phyloP scores from a whole-genome alignment of 2,888 invertebrate species.

The Trichogramma dendrolimi region DNA sequence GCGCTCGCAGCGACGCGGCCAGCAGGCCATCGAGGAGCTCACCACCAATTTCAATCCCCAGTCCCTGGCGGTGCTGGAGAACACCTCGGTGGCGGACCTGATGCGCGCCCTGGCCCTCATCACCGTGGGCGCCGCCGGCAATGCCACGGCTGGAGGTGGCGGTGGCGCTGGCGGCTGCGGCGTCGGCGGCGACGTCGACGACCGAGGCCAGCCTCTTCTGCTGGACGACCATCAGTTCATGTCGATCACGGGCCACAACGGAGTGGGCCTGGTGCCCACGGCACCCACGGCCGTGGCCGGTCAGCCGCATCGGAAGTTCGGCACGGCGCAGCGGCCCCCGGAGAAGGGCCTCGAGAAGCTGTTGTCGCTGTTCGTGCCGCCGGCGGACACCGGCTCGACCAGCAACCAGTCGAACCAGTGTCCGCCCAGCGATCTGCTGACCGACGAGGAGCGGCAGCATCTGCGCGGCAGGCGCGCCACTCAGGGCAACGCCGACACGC shows the following conservation, averaged over 20 bases:
- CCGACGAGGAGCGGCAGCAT: slow-evolving; percentile 36
- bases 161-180: slow-evolving; percentile 35
- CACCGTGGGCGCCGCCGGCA: slow-evolving; percentile 47
- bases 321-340: slow-evolving; percentile 55
- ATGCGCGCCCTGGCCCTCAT: slow-evolving; percentile 71
- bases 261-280: not conserved
- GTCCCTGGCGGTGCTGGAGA: slow-evolving; percentile 56
- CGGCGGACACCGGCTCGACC: slow-evolving; percentile 8
- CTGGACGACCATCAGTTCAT: too few species aligned
- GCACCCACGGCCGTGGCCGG: not conserved
- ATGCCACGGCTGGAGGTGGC: slow-evolving; percentile 30
- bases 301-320: slow-evolving; percentile 55
- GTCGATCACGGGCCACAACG: too few species aligned
- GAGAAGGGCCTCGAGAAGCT: slow-evolving; percentile 52
- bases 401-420: not conserved
- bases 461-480: slow-evolving; percentile 36
- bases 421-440: slow-evolving; percentile 35
- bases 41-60: slow-evolving; percentile 50
- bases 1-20: slow-evolving; percentile 36
- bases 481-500: slow-evolving; percentile 37
- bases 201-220: not conserved
- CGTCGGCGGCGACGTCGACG: not conserved
- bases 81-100: slow-evolving; percentile 78
- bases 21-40: slow-evolving; percentile 45
- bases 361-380: slow-evolving; percentile 53